These are phyloP conservation scores for Acrocephalus arundinaceus DNA, from an alignment of 2,113 vertebrate species.

Conservation along the genomic window DNA sequence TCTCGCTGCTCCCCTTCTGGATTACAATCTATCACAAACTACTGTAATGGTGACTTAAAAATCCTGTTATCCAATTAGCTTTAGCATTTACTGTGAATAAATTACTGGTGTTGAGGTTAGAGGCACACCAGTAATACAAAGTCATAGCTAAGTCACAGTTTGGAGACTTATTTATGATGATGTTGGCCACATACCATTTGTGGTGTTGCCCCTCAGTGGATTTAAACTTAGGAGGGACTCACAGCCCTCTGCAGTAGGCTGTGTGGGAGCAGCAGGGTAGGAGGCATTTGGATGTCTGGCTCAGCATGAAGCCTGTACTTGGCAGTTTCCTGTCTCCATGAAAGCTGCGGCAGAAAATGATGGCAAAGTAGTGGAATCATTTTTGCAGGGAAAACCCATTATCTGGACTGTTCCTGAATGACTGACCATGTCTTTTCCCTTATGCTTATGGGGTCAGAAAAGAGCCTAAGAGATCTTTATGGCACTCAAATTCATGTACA, in stretches of 20 bases:
- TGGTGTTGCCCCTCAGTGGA: neutral
- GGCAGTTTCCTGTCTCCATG: constrained; percentile 22
- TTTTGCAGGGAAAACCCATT: constrained; percentile 2
- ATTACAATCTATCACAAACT: neutral
- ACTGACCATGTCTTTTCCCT: neutral
- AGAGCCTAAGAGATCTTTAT: neutral
- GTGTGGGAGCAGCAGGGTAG: neutral
- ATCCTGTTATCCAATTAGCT: neutral
- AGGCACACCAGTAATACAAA: neutral
- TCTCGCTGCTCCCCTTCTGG: neutral
- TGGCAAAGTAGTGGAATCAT: neutral
- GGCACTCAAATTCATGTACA: neutral
- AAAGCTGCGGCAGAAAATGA: constrained; percentile 1
- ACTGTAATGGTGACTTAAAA: neutral
- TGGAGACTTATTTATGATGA: neutral
- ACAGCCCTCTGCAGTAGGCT: neutral
- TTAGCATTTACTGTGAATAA: neutral
- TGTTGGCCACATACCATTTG: neutral
- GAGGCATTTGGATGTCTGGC: constrained; percentile 43
- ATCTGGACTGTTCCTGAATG: neutral
- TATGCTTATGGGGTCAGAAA: neutral
- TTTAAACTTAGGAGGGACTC: neutral
- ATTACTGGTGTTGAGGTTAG: neutral
- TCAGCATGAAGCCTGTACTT: constrained; percentile 5
- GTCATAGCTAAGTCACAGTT: neutral